Evolutionary conservation across 1,140 invertebrate species (phyloP).

Genomic region (Colletes latitarsis): DNA sequence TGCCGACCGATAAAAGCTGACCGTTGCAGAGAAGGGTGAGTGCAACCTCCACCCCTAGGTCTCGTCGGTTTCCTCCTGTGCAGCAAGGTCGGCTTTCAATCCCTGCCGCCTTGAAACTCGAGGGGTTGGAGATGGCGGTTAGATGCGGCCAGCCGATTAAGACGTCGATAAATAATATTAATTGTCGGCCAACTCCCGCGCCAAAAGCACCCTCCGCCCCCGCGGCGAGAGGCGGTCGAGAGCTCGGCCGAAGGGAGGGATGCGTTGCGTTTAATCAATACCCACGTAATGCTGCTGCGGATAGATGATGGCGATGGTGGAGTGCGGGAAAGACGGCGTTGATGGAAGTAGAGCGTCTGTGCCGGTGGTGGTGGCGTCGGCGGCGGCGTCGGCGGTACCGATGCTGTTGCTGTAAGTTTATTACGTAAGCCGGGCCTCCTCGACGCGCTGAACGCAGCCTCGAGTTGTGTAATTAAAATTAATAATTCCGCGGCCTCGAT

Average conservation of each 20-base stretch:
- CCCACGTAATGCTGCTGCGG: conserved; percentile 70
- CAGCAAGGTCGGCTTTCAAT: conserved; percentile 40
- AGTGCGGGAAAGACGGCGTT: conserved; percentile 40
- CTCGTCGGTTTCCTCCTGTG: conserved; percentile 28
- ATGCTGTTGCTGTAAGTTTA: conserved; percentile 68
- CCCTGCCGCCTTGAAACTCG: conserved; percentile 34
- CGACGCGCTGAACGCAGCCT: conserved; percentile 58
- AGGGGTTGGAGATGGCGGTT: conserved; percentile 61
- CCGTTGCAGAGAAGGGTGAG: conserved; percentile 4
- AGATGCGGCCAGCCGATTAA: conserved; percentile 79
- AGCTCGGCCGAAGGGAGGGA: conserved; percentile 37
- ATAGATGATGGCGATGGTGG: conserved; percentile 61
- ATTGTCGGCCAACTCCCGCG: conserved; percentile 72
- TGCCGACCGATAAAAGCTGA: neutral
- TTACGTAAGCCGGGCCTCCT: conserved; percentile 63
- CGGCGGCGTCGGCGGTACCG: conserved; percentile 43
- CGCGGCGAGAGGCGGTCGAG: conserved; percentile 7
- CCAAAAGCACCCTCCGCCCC: conserved; percentile 54
- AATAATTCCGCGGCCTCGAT: conserved; percentile 67
- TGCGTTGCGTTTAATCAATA: conserved; percentile 80
- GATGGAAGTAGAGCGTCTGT: conserved; percentile 44
- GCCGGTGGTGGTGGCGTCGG: conserved; percentile 18
- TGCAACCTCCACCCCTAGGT: neutral
- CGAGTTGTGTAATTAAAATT: conserved; percentile 69
- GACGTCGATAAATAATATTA: conserved; percentile 82